Evolutionary conservation across 2,113 vertebrate genomes (phyloP), one percentile per base, ranked within the genome.

Genomic region (Mungos mungo): DNA sequence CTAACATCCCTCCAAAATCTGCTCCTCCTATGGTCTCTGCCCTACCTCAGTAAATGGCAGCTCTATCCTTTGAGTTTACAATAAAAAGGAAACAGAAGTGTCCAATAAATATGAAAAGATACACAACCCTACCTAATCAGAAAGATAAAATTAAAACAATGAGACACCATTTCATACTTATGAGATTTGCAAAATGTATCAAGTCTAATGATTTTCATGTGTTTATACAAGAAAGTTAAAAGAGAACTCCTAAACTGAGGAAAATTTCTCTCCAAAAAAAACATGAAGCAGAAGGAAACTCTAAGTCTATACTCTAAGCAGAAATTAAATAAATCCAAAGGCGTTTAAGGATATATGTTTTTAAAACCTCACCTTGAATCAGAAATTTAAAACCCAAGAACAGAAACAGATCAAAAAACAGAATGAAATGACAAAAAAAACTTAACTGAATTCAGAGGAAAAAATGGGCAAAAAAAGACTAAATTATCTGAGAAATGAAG

Each of bases 231-330:
- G 57, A 89, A 79, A 92, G 25, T 19, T 11, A 83, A 93, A 88
- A 95, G 23, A 69, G 2, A 79, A 57, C 79, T 90, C 79, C 47
- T 85, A 35, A 96, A 74, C 60, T 80, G 18, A 84, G 89, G 65
- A 71, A 88, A 95, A 95, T 88, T 66, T 23, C 35, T 88, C 63
- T 65, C 81, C 23, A 2, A 33, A 96, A 96, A 87, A 86, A 71
- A n/a, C 52, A 95, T 68, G 29, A 95, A 96, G 47, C 65, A 95
- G 76, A 95, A 91, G 60, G 50, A 96, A 96, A 79, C 63, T 66
- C 33, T 54, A 93, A 91, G 35, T 41, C 52, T 63, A 15, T 77
- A 88, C 4, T 71, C 63, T 83, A 93, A 94, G 86, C 7, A 92
- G 14, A 95, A 50, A 50, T 50, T 50, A 50, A 50, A 50, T 50